These are phyloP conservation scores for Calidris pugnax DNA, from an alignment of 2,113 vertebrate species.

Conservation along the genomic window DNA sequence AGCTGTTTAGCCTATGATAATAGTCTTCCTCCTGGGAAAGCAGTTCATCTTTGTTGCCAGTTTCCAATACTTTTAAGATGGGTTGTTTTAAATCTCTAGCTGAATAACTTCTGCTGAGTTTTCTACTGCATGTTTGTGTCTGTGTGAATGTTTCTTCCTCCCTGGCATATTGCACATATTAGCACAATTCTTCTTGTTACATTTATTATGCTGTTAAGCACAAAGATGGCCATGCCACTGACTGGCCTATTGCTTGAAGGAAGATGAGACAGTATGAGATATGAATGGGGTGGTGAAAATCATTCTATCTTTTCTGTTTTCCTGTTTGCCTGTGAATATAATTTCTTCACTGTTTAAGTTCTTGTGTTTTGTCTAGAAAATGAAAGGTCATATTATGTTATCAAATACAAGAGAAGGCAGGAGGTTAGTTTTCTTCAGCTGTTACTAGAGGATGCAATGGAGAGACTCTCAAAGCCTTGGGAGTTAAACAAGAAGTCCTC, in stretches of 20 bases:
- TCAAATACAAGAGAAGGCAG: background rate
- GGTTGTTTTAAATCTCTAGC: background rate
- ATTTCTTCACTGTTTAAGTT: background rate
- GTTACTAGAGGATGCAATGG: background rate
- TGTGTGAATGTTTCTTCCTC: background rate
- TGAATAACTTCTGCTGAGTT: background rate
- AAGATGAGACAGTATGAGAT: background rate
- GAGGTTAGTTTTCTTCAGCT: background rate
- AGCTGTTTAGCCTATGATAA: constrained; percentile 26
- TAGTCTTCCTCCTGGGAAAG: constrained; percentile 6
- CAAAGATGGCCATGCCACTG: background rate
- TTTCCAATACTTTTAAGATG: background rate
- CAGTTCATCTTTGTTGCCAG: background rate
- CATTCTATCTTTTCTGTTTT: background rate
- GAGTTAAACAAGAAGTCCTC: background rate
- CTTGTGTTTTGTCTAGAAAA: background rate
- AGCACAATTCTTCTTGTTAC: background rate
- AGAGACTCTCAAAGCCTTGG: background rate
- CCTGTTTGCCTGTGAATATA: background rate
- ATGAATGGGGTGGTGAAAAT: background rate
- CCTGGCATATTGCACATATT: background rate
- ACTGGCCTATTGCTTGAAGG: background rate
- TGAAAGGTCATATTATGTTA: background rate
- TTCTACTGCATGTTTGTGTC: background rate
- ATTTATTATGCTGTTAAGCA: background rate